Evolutionary conservation across 1,140 invertebrate species (phyloP), one percentile per base, ranked within the genome.

Genomic region (Acromyrmex heyeri): DNA sequence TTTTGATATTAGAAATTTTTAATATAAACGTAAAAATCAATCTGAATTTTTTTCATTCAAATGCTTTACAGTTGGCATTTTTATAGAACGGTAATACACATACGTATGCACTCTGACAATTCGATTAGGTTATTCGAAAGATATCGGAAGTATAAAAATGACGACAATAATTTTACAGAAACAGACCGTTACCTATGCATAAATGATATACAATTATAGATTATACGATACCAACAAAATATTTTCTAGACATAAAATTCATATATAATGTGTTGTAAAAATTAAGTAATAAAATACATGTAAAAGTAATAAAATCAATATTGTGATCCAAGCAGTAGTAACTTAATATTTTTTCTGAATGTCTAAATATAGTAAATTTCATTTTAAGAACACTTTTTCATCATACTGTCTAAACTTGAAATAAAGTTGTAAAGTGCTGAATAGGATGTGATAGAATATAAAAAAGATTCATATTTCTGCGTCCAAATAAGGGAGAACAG

Each of bases 391-490:
- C 5, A 73, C 72, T 59, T 76, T 57, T n/a, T 21, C 38, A 30
- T 57, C 59, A 38, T n/a, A 44, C 38, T 14, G 21, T 24, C 55
- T 38, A 76, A 62, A 14, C 44, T 24, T 44, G 55, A 76, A 62
- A 77, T 77, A 44, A 62, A 76, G 73, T 76, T 21, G 21, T 8
- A 44, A 77, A 77, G 38, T 48, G 21, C 38, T 77, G 24, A 62
- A 1, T 64, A 44, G 4, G 24, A 77, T 12, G 24, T 12, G 8
- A 6, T 38, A 48, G 16, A 16, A 44, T 48, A 64, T 27, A 21
- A 64, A 44, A 77, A 44, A 30, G 38, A 77, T 77, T 77, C 16
- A 62, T 14, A 16, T 27, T 61, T 62, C 38, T 44, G 7, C 55
- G 16, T 44, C 3, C 34, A 44, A 44, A 44, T 44, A 44, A 61